Evolutionary conservation across 2,113 vertebrate genomes (phyloP), one percentile per base, ranked within the genome.

Genomic region (Oreochromis tanganicae): DNA sequence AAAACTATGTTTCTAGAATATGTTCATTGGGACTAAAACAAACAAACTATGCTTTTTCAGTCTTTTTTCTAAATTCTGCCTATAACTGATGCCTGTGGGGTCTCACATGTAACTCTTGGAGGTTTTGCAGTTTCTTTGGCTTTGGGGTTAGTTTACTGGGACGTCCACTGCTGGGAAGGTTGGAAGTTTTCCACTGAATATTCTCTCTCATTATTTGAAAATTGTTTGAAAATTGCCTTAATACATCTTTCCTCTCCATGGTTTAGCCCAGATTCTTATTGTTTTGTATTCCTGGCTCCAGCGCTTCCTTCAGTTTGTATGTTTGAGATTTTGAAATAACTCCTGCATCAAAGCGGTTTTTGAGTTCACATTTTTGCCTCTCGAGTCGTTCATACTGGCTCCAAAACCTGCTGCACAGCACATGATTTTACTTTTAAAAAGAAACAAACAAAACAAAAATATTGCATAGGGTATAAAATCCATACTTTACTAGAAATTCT

Each of bases 101-200:
- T 36, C 3, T 63, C 59, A 63, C 29, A 7, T 7, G 16, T 19
- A 63, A 1, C 59, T 63, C 11, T 63, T 63, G 59, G 0, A 29
- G 0, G 59, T 36, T 63, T 63, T 63, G 36, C 59, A 63, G 59
- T 63, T 34, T 61, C 17, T 63, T 63, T 63, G 32, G 59, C 59
- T 63, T 63, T 63, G 16, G 17, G 41, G 21, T 17, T 8, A 73
- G 2, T 3, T 46, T 27, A 13, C 38, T 73, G 13, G 8, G 24
- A 48, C 0, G 14, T 29, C 9, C 68, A 75, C 24, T 48, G 0
- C 41, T 48, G 5, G 36, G 12, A 71, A 71, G n/a, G 43, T 0
- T 71, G 41, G 38, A 48, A 48, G 41, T 29, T 75, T 0, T 75
- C 0, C 24, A 75, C 41, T 17, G 21, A 75, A 75, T 75, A 75